These are phyloP conservation scores for Brachyhypopomus gauderio DNA, from an alignment of 2,113 vertebrate species.

Conservation along the genomic window DNA sequence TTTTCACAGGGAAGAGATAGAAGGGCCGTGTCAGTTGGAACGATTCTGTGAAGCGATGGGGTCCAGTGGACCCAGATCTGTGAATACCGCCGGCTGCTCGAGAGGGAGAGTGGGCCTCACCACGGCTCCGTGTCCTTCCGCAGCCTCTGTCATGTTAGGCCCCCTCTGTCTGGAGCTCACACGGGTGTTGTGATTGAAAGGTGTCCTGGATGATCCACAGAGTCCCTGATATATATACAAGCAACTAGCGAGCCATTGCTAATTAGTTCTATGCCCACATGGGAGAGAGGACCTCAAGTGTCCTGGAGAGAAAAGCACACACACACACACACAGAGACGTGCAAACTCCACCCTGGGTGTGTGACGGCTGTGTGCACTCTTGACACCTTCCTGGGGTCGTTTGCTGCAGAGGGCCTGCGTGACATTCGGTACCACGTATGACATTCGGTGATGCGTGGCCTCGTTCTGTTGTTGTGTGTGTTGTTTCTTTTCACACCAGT, in stretches of 20 bases:
- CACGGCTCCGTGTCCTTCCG: conserved; percentile 41
- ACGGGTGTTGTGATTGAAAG: conserved; percentile 65
- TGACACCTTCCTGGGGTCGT: too few relatives aligned
- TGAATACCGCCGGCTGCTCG: conserved; percentile 21
- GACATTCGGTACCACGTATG: background rate
- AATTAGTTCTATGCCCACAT: conserved; percentile 53
- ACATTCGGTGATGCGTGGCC: background rate
- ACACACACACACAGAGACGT: too few relatives aligned
- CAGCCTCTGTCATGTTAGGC: conserved; percentile 55
- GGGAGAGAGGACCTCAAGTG: conserved; percentile 29
- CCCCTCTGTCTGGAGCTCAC: conserved; percentile 60
- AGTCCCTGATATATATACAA: conserved; percentile 48
- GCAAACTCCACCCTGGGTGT: too few relatives aligned
- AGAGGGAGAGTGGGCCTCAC: conserved; percentile 2
- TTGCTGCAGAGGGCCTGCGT: too few relatives aligned
- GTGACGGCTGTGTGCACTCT: too few relatives aligned
- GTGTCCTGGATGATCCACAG: conserved; percentile 70
- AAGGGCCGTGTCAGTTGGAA: background rate
- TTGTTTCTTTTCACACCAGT: background rate
- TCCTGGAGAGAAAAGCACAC: too few relatives aligned
- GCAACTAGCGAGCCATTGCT: conserved; percentile 47
- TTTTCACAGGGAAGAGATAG: background rate
- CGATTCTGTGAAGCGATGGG: background rate
- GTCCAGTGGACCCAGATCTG: conserved; percentile 21
- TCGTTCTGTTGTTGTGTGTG: background rate